These are phyloP conservation scores for Bradysia coprophila DNA, from an alignment of 1,140 invertebrate genomes.

Conservation along the genomic window DNA sequence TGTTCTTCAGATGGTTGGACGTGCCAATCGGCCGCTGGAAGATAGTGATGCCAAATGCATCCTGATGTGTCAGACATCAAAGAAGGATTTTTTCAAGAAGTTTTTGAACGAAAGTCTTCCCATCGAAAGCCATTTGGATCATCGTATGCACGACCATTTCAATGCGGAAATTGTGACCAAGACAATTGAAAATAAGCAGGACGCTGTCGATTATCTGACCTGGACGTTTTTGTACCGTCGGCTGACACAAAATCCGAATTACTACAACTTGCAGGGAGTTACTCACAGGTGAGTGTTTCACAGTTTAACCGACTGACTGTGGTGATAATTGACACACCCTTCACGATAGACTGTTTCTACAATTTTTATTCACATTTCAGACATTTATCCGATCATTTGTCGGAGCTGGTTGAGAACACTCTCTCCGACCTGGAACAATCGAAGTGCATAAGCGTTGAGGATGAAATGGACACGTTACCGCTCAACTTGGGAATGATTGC, in stretches of 20 bases:
- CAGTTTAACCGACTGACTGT: not conserved
- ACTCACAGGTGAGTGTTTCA: slow-evolving; percentile 61
- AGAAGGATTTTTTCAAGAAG: slow-evolving; percentile 98
- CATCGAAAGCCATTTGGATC: slow-evolving; percentile 94
- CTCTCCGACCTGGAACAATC: slow-evolving; percentile 90
- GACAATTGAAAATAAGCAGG: slow-evolving; percentile 99
- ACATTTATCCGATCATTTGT: slow-evolving; percentile 95
- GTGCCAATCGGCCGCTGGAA: slow-evolving; percentile 71
- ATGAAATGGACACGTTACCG: slow-evolving; percentile 92
- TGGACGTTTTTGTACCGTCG: slow-evolving; percentile 98
- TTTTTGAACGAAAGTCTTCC: slow-evolving; percentile 95
- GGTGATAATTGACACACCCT: not conserved
- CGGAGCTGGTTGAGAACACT: slow-evolving; percentile 94
- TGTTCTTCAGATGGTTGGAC: slow-evolving; percentile 93
- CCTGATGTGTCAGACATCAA: slow-evolving; percentile 90
- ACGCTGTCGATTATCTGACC: slow-evolving; percentile 97
- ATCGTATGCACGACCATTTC: slow-evolving; percentile 96
- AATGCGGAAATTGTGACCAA: slow-evolving; percentile 99
- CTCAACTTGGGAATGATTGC: slow-evolving; percentile 99
- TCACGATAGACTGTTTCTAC: not conserved
- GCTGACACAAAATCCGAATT: slow-evolving; percentile 98
- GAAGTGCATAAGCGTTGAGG: slow-evolving; percentile 95
- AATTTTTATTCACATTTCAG: slow-evolving; percentile 15
- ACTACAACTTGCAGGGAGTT: slow-evolving; percentile 94
- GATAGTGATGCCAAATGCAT: slow-evolving; percentile 95